Conservation (phyloP, 2,888 invertebrate species). For the Liopterus haemorrhoidalis region DNA sequence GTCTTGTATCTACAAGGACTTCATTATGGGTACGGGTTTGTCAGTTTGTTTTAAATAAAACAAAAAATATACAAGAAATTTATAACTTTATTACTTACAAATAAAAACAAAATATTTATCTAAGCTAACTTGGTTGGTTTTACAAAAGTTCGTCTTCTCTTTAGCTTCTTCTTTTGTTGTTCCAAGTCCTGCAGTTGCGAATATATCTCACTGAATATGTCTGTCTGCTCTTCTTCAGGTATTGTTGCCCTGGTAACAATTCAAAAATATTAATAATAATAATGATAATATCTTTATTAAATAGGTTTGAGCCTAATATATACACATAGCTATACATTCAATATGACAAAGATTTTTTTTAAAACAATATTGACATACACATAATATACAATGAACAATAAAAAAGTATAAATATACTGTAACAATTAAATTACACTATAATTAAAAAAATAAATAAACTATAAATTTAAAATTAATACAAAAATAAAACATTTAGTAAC, state of each 20-base stretch:
- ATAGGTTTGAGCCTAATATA: neutral
- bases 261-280: slow-evolving; percentile 33
- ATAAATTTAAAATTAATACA: too few species aligned
- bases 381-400: too few species aligned
- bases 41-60: too few species aligned
- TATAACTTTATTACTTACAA: neutral
- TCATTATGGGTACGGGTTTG: too few species aligned
- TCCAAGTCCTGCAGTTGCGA: slow-evolving; percentile 68
- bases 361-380: too few species aligned
- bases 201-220: slow-evolving; percentile 80
- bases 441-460: too few species aligned
- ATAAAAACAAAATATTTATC: slow-evolving; percentile 31
- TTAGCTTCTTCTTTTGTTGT: slow-evolving; percentile 56
- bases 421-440: too few species aligned
- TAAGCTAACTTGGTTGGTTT: slow-evolving; percentile 52
- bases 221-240: slow-evolving; percentile 79
- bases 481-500: slow-evolving; percentile 6
- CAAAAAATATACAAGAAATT: too few species aligned
- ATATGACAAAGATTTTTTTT: too few species aligned
- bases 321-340: neutral
- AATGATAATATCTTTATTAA: slow-evolving; percentile 7
- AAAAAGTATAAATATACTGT: too few species aligned
- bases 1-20: too few species aligned
- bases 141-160: slow-evolving; percentile 55
- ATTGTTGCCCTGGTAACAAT: slow-evolving; percentile 70